phyloP scores from a whole-genome alignment of 2,797 vertebrate species.

The Anolis apletophallus region DNA sequence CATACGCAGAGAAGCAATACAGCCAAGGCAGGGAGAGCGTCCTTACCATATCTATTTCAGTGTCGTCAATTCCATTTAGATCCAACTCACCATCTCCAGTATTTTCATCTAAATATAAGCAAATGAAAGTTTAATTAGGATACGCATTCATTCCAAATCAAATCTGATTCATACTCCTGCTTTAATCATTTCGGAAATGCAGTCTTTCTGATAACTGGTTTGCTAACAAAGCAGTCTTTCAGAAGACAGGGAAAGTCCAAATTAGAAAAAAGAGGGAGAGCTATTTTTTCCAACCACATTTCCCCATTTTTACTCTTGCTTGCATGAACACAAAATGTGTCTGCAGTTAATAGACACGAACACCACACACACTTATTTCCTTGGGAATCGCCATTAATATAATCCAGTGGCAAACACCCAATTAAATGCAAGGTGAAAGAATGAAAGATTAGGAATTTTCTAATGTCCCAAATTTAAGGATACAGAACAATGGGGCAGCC shows the following conservation, averaged over 20 bases:
- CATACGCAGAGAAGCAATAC: neutral
- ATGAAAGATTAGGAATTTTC: slow-evolving; percentile 14
- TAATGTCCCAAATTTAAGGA: slow-evolving; percentile 8
- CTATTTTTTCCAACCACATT: neutral
- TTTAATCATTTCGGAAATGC: slow-evolving; percentile 6
- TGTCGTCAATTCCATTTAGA: slow-evolving; percentile 94
- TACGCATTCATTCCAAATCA: slow-evolving; percentile 22
- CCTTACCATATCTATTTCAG: slow-evolving; percentile 92
- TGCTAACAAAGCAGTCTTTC: slow-evolving; percentile 41
- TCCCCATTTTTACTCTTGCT: slow-evolving; percentile 19
- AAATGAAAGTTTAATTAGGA: slow-evolving; percentile 44
- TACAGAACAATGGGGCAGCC: neutral
- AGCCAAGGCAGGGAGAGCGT: too few species aligned
- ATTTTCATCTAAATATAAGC: slow-evolving; percentile 77
- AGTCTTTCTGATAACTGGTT: slow-evolving; percentile 4
- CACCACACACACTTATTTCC: neutral
- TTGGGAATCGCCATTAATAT: neutral
- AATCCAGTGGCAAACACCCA: slow-evolving; percentile 12
- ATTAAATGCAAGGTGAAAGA: slow-evolving; percentile 19
- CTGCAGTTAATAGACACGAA: slow-evolving; percentile 11
- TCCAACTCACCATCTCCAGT: slow-evolving; percentile 90
- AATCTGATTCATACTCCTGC: slow-evolving; percentile 21
- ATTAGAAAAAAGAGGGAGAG: neutral
- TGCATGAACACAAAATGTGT: neutral
- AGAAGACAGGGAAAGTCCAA: slow-evolving; percentile 1